Base-by-base conservation (phyloP, 2,113 vertebrate species). In the Lepidothrix coronata region DNA sequence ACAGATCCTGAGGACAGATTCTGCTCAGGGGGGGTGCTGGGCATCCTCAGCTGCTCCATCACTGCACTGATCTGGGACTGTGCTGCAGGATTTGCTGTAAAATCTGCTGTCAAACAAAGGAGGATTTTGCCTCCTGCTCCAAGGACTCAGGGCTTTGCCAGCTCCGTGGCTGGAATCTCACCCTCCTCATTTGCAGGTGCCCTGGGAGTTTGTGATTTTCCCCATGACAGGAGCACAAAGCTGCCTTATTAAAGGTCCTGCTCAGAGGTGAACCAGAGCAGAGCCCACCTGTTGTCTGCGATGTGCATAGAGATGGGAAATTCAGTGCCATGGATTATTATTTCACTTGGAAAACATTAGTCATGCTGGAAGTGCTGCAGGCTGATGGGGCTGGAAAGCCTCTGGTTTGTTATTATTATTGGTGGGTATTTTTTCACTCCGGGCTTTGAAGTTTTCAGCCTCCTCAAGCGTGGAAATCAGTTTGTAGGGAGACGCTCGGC, bases 361-460 rank as follows among this genome's bases (percentile, higher is more conserved):
- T 96, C 93, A 85, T 66, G 59, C 91, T 93, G 62, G 7, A 87
- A 93, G 48, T 17, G 79, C 85, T 57, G 89, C 88, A 83, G 88
- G 83, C 90, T 75, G 77, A 37, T 54, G 12, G 57, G 91, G 85
- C 90, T 96, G 79, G 75, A 66, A 82, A 76, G 73, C 41, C 61
- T 95, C 71, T 59, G 58, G 35, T 94, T 90, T 80, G 61, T 91
- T 85, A 55, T 83, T 80, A 6, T 93, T 93, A 46, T 78, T 78
- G 67, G 33, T 62, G 55, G 52, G 61, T 15, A 21, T 51, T 95
- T 84, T 85, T 78, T 41, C 74, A 86, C 63, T 88, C 43, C 58
- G 31, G 76, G 57, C 92, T 93, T 94, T 94, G 91, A 95, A 96
- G 91, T 93, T 96, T 74, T 65, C 72, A 66, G 41, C 37, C 67